Base-by-base conservation (phyloP, 2,797 vertebrate species). In the Hafferia zeledoni region DNA sequence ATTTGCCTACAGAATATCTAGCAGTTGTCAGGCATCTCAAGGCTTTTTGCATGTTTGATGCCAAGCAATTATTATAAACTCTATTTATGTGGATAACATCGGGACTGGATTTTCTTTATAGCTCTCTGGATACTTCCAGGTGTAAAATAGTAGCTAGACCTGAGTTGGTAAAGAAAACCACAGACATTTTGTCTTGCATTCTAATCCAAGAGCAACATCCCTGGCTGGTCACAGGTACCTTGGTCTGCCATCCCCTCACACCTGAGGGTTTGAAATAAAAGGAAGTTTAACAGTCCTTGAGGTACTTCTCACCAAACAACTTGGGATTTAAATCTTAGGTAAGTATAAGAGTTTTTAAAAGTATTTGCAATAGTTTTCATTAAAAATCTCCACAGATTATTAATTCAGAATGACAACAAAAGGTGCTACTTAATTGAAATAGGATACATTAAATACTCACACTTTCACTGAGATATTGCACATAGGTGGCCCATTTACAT, bases 391-490 rank as follows among this genome's bases (percentile, higher is more conserved):
- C 86, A 93, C 8, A 84, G 59, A 92, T 56, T 85, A 82, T 92
- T 93, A 92, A 91, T 96, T 97, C 88, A 65, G 94, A 98, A 96
- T 79, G 68, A 94, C 91, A 96, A 97, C 89, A 91, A 95, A 96
- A 95, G 82, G 87, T 95, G 93, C 86, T 95, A 94, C 82, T 94
- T 77, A 65, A 82, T 88, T 94, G 83, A 96, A 97, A 94, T 90
- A 94, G 97, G 94, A 96, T 97, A 97, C 92, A 94, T 89, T 93
- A 96, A 97, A 94, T 95, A 95, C 87, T 96, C 94, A 97, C 95
- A 90, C 67, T 89, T 96, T 91, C 95, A 97, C 95, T 93, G 92
- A 95, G 94, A 96, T 98, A 98, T 98, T 98, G 98, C 98, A 98
- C 98, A 94, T 96, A 89, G 86, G 96, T 96, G 97, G 98, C 97